phyloP scores from a whole-genome alignment of 64 coral and sea anemone species.

The Actinia tenebrosa region DNA sequence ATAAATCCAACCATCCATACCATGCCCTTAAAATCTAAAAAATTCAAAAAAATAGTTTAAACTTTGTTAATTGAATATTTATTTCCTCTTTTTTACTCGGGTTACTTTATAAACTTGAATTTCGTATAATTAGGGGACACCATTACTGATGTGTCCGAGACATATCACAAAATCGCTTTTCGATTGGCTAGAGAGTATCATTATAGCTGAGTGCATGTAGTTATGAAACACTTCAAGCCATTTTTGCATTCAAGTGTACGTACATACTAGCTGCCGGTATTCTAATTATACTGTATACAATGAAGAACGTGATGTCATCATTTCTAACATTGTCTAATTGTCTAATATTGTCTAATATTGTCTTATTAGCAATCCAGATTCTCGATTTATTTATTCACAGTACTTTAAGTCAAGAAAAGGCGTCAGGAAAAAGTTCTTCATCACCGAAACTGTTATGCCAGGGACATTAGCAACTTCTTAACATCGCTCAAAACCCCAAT shows the following conservation, averaged over 20 bases:
- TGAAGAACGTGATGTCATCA: not conserved
- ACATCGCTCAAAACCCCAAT: not conserved
- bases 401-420: not conserved
- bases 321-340: not conserved
- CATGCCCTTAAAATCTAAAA: no score
- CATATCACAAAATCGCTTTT: not conserved
- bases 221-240: not conserved
- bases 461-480: not conserved
- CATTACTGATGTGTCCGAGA: not conserved
- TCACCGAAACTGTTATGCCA: conserved; percentile 2
- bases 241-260: not conserved
- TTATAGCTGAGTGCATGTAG: not conserved
- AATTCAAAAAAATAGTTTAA: no score
- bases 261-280: not conserved
- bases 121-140: not conserved
- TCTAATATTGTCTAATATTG: no score
- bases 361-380: not conserved
- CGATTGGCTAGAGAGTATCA: not conserved
- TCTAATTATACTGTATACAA: not conserved
- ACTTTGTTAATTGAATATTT: not conserved
- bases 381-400: conserved; percentile 1
- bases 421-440: not conserved
- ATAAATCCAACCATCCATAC: not conserved
- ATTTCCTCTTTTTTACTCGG: not conserved
- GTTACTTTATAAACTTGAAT: not conserved